Evolutionary conservation across 2,797 vertebrate species (phyloP), one percentile per base, ranked within the genome.

Genomic region (Steatocranus sp.): DNA sequence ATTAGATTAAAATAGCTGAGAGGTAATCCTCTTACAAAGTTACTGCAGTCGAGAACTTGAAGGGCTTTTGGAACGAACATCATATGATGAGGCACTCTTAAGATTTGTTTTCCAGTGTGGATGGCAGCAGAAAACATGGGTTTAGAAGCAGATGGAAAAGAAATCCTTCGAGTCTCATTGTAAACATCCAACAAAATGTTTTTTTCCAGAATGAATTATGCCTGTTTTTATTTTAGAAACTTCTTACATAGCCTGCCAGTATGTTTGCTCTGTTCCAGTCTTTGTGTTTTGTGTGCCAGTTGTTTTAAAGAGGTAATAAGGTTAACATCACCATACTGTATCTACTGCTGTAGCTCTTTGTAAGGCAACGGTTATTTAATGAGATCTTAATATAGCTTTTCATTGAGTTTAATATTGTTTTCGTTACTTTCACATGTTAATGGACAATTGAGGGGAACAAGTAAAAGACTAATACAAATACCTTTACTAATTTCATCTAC

Each of bases 1-100:
- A 96, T 94, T 94, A 91, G 92, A 95, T 96, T 94, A 94, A 94
- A 95, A 95, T 95, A 89, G 82, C 91, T 95, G 54, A 85, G 87
- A 75, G 84, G 82, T 95, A 95, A 96, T 96, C 95, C 89, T 93
- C 88, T 96, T 96, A 94, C 51, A 88, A 93, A 91, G 89, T 94
- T 92, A 94, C 79, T 79, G 84, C 85, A 82, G 84, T 53, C 56
- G 79, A 83, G 83, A 46, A 30, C 86, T 86, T 77, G 25, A 61
- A 75, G 56, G 81, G 61, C 82, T 90, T 79, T 58, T 87, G 78
- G 74, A 88, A 83, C 56, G 49, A 86, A 49, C 75, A 86, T 91
- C 93, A 94, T 94, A 93, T 95, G 94, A 95, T 82, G 74, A 82
- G 70, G 76, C 46, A 80, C 79, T 83, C 49, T 51, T 81, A 76